Evolutionary conservation across 2,113 vertebrate genomes (phyloP).

Genomic region (Gavialis gangeticus): DNA sequence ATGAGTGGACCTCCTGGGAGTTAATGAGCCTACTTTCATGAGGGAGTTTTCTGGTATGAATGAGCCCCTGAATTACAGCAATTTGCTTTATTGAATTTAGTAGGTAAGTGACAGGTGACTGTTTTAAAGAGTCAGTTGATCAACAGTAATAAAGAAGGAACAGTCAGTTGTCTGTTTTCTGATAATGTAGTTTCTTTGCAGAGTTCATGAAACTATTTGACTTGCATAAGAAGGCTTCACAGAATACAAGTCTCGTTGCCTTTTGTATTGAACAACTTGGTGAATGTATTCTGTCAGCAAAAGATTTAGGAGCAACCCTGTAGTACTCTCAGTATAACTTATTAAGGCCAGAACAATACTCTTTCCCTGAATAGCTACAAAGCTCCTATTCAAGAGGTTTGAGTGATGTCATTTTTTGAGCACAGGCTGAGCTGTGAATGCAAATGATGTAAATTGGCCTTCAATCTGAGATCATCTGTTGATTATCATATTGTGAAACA

Average conservation of each 20-base stretch:
- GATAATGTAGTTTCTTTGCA: fast-evolving
- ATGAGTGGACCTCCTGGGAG: background rate
- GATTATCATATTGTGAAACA: background rate
- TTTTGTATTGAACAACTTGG: background rate
- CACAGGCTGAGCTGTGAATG: background rate
- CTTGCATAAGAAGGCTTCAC: background rate
- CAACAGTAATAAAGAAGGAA: background rate
- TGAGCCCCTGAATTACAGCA: background rate
- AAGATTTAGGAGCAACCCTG: background rate
- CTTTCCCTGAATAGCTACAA: slow-evolving; percentile 25
- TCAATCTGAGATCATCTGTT: background rate
- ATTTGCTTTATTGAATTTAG: background rate
- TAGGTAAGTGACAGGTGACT: background rate
- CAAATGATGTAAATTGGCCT: background rate
- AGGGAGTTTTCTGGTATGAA: background rate
- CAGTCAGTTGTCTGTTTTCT: background rate
- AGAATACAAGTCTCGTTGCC: background rate
- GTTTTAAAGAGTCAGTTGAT: background rate
- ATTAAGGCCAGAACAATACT: slow-evolving; percentile 13
- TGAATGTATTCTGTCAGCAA: background rate
- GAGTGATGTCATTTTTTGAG: background rate
- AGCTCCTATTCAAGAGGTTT: slow-evolving; percentile 24
- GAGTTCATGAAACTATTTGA: background rate
- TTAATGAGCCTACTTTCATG: background rate
- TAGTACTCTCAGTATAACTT: background rate